Base-by-base conservation (phyloP, 2,888 invertebrate species). In the Apotomis capreana region DNA sequence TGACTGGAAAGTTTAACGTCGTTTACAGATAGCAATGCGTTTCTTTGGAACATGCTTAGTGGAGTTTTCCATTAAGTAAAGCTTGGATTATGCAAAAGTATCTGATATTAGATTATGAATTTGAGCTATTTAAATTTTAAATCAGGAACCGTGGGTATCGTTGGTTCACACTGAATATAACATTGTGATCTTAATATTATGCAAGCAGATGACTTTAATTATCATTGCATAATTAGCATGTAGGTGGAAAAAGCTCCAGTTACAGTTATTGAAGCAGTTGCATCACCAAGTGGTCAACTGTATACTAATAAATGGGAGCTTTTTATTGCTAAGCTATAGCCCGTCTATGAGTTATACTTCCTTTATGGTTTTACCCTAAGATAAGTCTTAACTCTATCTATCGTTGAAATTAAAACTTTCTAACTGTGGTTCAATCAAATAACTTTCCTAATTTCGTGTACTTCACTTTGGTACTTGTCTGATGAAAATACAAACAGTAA, bases 111-210 rank as follows among this genome's bases (percentile, higher is more conserved):
- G 26, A 26, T 26, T 26, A 26, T 26, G 26, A 26, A 26, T 26
- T 26, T 57, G 10, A 57, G 36, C 10, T 6, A 40, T 57, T 58
- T n/a, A 12, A 46, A 57, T 12, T 57, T 57, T 36, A 36, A 65
- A 65, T 5, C 12, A 46, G 46, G n/a, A 46, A 57, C 46, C 26
- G 46, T 57, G 77, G 69, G 76, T 68, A 75, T 77, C 76, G 81
- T 80, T 76, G 84, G 81, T 80, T 90, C 87, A 83, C 90, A 91
- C 91, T 91, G 91, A 87, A 90, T 91, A 87, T 89, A 89, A 86
- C 88, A 91, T 86, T 79, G 77, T 76, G 84, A 85, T 87, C 88
- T 87, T 76, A 76, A 87, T 88, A 86, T 87, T 89, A 89, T 86
- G 80, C 84, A 86, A 86, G 77, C 77, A 80, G 84, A 71, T 73